These are phyloP conservation scores for Drosophila tanythrix DNA, from an alignment of 2,888 invertebrate species.

Conservation along the genomic window DNA sequence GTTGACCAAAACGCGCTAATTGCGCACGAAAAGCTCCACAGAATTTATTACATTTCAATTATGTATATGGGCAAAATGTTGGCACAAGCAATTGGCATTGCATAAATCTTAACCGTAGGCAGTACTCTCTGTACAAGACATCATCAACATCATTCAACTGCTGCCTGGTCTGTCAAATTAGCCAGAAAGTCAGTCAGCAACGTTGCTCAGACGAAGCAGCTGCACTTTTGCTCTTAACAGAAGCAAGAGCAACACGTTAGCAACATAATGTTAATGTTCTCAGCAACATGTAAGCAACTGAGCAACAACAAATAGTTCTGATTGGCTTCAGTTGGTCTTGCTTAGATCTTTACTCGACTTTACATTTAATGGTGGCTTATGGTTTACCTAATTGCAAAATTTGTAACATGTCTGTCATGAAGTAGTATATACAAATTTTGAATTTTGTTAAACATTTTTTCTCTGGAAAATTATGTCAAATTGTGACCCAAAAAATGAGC, in stretches of 20 bases:
- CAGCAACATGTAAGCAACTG: slow-evolving; percentile 49
- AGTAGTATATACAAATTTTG: not conserved
- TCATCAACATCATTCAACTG: slow-evolving; percentile 45
- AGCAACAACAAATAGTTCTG: slow-evolving; percentile 27
- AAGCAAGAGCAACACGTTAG: slow-evolving; percentile 18
- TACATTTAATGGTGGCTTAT: not conserved
- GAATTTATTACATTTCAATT: slow-evolving; percentile 81
- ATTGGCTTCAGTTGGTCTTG: slow-evolving; percentile 29
- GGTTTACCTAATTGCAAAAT: not conserved
- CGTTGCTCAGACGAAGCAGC: slow-evolving; percentile 32
- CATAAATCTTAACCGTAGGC: slow-evolving; percentile 66
- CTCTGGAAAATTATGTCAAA: not conserved
- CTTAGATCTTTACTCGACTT: not conserved
- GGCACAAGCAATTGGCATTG: slow-evolving; percentile 74
- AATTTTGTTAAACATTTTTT: not conserved
- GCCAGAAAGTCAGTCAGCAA: slow-evolving; percentile 64
- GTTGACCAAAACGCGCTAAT: slow-evolving; percentile 65
- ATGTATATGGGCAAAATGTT: slow-evolving; percentile 80
- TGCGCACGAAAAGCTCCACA: slow-evolving; percentile 65
- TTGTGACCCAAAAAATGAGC: not conserved
- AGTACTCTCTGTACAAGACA: slow-evolving; percentile 18
- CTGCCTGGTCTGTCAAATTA: slow-evolving; percentile 70
- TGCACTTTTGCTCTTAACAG: slow-evolving; percentile 2
- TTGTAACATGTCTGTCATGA: not conserved
- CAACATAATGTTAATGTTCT: slow-evolving; percentile 44